phyloP scores from a whole-genome alignment of 2,888 invertebrate species.

The Masnerella sp. region DNA sequence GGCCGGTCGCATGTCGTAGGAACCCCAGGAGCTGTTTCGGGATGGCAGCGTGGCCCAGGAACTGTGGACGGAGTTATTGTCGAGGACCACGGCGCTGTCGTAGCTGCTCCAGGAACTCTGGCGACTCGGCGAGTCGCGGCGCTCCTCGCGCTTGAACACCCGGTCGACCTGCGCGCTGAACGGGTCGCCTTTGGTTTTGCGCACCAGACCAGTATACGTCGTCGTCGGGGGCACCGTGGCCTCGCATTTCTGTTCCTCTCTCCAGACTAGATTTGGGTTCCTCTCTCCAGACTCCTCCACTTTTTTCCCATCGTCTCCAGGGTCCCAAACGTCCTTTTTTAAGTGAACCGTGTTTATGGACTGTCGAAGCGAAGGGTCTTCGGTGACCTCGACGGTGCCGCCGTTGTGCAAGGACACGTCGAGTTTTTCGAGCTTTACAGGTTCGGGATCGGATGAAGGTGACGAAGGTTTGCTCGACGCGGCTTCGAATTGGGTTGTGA shows the following conservation, averaged over 20 bases:
- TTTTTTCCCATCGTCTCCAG: constrained; percentile 79
- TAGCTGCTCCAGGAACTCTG: constrained; percentile 89
- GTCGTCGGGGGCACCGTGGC: constrained; percentile 46
- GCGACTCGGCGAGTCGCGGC: constrained; percentile 80
- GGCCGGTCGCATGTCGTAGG: constrained; percentile 82
- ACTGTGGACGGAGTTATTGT: constrained; percentile 87
- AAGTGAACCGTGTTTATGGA: constrained; percentile 69
- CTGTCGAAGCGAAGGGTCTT: constrained; percentile 42
- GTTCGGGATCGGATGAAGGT: constrained; percentile 62
- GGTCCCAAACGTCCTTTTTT: constrained; percentile 84
- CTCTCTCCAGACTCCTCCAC: constrained; percentile 25
- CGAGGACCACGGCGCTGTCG: constrained; percentile 86
- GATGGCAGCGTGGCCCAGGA: constrained; percentile 87
- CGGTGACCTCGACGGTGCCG: constrained; percentile 9
- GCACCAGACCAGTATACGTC: constrained; percentile 38
- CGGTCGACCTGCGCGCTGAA: constrained; percentile 84
- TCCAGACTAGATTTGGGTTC: constrained; percentile 79
- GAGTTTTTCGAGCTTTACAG: constrained; percentile 34
- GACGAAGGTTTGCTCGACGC: constrained; percentile 76
- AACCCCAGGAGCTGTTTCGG: constrained; percentile 85
- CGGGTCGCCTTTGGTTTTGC: constrained; percentile 79
- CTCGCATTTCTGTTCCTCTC: constrained; percentile 73
- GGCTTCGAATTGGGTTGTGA: constrained; percentile 80
- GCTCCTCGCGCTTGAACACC: constrained; percentile 84
- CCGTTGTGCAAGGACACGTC: constrained; percentile 47